phyloP scores from a whole-genome alignment of 2,113 vertebrate species.

The Prionailurus viverrinus region DNA sequence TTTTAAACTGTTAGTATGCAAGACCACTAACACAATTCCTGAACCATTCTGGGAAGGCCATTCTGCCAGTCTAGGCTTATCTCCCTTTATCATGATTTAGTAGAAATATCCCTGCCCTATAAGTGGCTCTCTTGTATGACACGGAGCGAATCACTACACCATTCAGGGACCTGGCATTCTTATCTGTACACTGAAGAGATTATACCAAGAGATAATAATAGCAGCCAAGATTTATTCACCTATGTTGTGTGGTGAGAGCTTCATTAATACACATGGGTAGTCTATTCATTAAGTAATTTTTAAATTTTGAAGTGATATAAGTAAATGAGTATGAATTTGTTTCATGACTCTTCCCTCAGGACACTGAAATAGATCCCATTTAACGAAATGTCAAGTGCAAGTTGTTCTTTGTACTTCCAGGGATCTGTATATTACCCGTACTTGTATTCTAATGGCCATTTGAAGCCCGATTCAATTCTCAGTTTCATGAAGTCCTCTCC shows the following conservation, averaged over 20 bases:
- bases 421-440: background rate
- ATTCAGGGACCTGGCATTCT: background rate
- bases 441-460: background rate
- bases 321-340: background rate
- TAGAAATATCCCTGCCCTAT: background rate
- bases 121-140: background rate
- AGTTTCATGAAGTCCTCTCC: background rate
- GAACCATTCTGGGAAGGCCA: background rate
- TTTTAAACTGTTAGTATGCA: slow-evolving; percentile 39
- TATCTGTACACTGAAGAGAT: background rate
- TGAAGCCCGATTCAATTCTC: background rate
- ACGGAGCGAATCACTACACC: background rate
- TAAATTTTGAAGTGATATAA: background rate
- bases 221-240: background rate
- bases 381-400: background rate
- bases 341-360: background rate
- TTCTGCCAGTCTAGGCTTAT: background rate
- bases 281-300: background rate
- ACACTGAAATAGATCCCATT: background rate
- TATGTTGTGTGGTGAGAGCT: background rate
- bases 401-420: background rate
- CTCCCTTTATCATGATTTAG: background rate
- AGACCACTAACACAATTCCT: background rate
- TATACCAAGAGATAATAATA: background rate
- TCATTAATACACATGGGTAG: background rate